Conservation (phyloP, 2,113 vertebrate species). For the Morone chrysops region DNA sequence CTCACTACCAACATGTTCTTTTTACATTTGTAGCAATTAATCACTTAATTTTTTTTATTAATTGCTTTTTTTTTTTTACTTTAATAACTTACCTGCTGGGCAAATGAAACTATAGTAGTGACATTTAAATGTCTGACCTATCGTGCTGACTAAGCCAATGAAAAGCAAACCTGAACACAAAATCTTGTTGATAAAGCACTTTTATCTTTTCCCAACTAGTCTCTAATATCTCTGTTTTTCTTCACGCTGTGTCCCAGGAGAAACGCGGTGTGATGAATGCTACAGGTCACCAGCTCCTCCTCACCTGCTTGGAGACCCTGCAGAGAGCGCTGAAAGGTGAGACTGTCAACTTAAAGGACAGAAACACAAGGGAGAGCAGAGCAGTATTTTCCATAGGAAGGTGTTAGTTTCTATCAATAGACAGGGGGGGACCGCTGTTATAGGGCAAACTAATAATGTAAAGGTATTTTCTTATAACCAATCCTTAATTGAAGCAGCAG, state of each 20-base stretch:
- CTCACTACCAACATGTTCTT: neutral
- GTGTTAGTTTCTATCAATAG: too few species aligned
- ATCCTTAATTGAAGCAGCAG: neutral
- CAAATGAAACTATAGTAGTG: neutral
- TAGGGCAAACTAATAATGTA: neutral
- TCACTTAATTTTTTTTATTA: too few species aligned
- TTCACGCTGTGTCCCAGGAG: conserved; percentile 85
- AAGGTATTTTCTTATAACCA: neutral
- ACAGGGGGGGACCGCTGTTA: too few species aligned
- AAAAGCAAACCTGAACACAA: conserved; percentile 16
- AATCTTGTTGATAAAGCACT: conserved; percentile 36
- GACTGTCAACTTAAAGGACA: neutral
- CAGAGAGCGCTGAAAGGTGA: conserved; percentile 98
- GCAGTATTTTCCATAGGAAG: neutral
- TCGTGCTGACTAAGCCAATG: neutral
- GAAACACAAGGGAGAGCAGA: neutral
- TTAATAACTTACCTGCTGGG: neutral
- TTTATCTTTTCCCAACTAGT: neutral
- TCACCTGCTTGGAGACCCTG: conserved; percentile 95
- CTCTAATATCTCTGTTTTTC: conserved; percentile 13
- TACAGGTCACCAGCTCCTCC: conserved; percentile 93
- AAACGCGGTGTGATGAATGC: conserved; percentile 93
- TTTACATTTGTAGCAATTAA: conserved; percentile 18
- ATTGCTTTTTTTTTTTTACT: neutral
- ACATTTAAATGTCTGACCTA: conserved; percentile 39